These are phyloP conservation scores for Prosopocoilus inquinatus DNA, from an alignment of 2,888 invertebrate species.

Conservation along the genomic window DNA sequence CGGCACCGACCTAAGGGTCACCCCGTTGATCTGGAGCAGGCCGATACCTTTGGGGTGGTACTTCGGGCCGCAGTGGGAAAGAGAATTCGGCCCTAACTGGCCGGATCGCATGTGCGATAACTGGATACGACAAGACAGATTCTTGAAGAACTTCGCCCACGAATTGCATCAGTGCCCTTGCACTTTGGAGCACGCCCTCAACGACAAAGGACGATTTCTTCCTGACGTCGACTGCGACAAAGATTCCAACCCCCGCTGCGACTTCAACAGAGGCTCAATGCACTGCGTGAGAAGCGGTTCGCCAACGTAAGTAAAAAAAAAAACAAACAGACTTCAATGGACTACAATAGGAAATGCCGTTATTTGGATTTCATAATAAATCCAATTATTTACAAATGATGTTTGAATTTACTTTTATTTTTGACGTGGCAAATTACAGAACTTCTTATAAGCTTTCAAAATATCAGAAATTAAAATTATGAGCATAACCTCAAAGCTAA, in stretches of 20 bases:
- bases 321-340: background rate
- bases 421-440: no score
- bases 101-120: conserved; percentile 79
- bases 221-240: conserved; percentile 90
- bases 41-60: conserved; percentile 94
- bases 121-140: conserved; percentile 85
- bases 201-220: conserved; percentile 89
- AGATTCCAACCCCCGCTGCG: conserved; percentile 85
- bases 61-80: conserved; percentile 86
- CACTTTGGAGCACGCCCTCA: conserved; percentile 81
- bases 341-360: background rate
- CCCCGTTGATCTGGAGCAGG: conserved; percentile 77
- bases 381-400: background rate
- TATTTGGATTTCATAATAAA: background rate
- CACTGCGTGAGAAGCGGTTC: conserved; percentile 92
- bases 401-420: conserved; percentile 5
- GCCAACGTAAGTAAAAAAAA: conserved; percentile 82
- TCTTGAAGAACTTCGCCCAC: conserved; percentile 79
- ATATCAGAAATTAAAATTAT: no score
- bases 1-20: conserved; percentile 46
- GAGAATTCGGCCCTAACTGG: conserved; percentile 78
- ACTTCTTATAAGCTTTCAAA: no score
- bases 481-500: no score
- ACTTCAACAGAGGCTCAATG: conserved; percentile 83
- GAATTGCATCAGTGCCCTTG: conserved; percentile 89